These are phyloP conservation scores for Cranoglanis bouderius DNA, from an alignment of 2,113 vertebrate species.

Conservation along the genomic window DNA sequence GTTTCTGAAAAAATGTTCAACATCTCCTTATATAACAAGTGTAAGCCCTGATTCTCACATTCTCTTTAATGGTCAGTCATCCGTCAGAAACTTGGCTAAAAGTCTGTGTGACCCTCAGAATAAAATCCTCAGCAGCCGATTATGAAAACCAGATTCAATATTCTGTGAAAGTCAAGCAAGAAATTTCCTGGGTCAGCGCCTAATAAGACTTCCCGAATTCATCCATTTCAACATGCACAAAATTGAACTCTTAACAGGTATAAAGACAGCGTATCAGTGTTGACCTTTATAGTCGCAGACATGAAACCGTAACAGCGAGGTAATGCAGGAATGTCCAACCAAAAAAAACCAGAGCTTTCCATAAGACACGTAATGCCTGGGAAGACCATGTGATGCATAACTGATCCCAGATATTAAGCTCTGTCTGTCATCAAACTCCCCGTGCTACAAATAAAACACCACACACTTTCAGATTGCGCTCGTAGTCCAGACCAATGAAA, in stretches of 20 bases:
- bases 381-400: neutral
- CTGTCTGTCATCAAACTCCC: neutral
- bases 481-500: neutral
- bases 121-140: neutral
- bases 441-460: neutral
- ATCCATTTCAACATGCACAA: neutral
- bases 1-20: neutral
- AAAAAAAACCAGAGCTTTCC: neutral
- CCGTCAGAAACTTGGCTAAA: neutral
- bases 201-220: neutral
- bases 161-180: constrained; percentile 4
- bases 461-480: neutral
- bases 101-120: neutral
- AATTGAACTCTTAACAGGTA: neutral
- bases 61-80: neutral
- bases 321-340: neutral
- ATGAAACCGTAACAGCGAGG: neutral
- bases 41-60: neutral
- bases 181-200: neutral
- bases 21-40: too few species aligned
- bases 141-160: neutral
- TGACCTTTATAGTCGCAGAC: neutral
- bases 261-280: neutral
- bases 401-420: neutral
- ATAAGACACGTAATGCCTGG: neutral